A percentile compares a stretch with the other conserved stretches of the same genome.
Evolutionary conservation across 2,113 vertebrate species (phyloP).

Genomic region (Raja brachyura): DNA sequence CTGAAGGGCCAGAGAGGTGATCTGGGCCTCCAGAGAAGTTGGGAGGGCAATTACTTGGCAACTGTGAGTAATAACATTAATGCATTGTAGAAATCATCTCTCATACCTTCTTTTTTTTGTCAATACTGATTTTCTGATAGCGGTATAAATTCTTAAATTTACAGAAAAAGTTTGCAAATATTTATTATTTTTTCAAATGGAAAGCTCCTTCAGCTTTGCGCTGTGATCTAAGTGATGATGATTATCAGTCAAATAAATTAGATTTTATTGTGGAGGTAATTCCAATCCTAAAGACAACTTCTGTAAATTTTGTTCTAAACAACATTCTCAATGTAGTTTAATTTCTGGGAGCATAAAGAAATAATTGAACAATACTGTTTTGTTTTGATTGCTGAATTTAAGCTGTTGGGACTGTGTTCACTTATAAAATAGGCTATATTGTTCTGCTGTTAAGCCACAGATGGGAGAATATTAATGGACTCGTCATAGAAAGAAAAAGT

Average conservation of each 20-base stretch:
- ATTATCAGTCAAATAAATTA: neutral
- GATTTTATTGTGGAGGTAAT: neutral
- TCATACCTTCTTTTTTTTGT: neutral
- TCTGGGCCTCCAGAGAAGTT: constrained; percentile 78
- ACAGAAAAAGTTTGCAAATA: neutral
- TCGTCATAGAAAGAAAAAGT: neutral
- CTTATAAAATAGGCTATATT: neutral
- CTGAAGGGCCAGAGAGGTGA: constrained; percentile 85
- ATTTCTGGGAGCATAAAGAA: neutral
- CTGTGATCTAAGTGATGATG: neutral
- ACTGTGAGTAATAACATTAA: constrained; percentile 51
- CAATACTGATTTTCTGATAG: neutral
- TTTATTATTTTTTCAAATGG: neutral
- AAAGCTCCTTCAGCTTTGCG: neutral
- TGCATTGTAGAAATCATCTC: neutral
- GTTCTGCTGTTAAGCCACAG: neutral
- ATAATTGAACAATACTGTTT: neutral
- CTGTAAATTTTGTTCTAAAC: neutral
- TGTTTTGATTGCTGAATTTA: neutral
- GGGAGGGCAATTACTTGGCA: constrained; percentile 89
- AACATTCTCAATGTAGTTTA: neutral
- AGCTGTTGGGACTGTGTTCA: neutral
- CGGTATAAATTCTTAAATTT: neutral
- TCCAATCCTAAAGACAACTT: neutral
- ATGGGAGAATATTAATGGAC: neutral